Evolutionary conservation across 2,797 vertebrate species (phyloP).

Genomic region (Selene dorsalis): DNA sequence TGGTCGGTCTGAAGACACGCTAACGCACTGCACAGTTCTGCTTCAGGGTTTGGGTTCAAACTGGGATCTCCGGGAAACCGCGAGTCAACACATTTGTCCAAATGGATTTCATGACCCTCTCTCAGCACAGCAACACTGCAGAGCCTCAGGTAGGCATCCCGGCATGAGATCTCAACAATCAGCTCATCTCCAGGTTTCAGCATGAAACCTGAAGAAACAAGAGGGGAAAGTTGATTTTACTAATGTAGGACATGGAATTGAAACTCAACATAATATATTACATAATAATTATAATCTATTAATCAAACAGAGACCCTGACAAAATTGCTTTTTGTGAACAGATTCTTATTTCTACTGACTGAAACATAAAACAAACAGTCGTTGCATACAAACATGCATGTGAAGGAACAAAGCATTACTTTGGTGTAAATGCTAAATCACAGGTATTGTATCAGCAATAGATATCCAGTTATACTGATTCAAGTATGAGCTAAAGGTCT

Average conservation of each 20-base stretch:
- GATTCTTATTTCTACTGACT: neutral
- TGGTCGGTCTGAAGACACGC: constrained; percentile 91
- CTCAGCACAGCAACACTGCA: constrained; percentile 84
- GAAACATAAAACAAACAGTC: neutral
- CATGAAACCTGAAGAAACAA: constrained; percentile 78
- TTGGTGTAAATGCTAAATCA: neutral
- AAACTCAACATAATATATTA: neutral
- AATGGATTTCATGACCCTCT: constrained; percentile 70
- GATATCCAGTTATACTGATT: neutral
- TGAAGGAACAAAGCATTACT: neutral
- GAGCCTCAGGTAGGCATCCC: constrained; percentile 92
- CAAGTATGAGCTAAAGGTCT: neutral
- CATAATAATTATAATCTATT: too few relatives aligned
- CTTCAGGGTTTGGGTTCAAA: constrained; percentile 83
- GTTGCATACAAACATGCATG: neutral
- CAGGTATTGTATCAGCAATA: neutral
- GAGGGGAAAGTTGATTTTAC: neutral
- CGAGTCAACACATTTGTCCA: constrained; percentile 55
- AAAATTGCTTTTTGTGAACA: neutral
- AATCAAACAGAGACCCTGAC: too few relatives aligned
- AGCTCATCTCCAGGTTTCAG: constrained; percentile 87
- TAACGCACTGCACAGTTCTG: constrained; percentile 92
- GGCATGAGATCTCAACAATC: constrained; percentile 92
- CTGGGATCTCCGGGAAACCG: constrained; percentile 12
- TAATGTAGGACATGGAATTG: neutral